Base-by-base conservation (phyloP, 2,888 invertebrate species). In the Dynastes tityus region DNA sequence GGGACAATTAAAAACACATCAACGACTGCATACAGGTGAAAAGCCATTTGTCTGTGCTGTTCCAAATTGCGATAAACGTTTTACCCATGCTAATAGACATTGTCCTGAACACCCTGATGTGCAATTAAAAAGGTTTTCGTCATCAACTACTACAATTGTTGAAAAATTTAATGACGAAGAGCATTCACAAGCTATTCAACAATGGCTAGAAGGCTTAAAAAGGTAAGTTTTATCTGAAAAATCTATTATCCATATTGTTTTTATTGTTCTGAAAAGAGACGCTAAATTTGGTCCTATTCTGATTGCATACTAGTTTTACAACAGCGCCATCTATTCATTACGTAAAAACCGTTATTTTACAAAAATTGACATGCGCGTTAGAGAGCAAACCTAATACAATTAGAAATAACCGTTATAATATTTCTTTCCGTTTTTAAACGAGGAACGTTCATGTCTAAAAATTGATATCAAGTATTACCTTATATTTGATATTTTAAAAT, bases 1-100 rank as follows among this genome's bases (percentile, higher is more conserved):
- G 79, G 95, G 95, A 0, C 95, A 95, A 84, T 86, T 95, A 53
- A 94, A 94, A 86, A 95, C 95, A 0, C 95, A 95, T 86, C 94
- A 94, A 84, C 89, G 95, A 81, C 88, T 95, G 1, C 95, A 95
- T 85, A 94, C 95, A 0, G 95, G 94, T 37, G 94, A 95, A 85
- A 94, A 94, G 84, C 95, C 95, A 2, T 95, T 95, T 86, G 88
- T 92, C 37, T 95, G 95, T 87, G 90, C 92, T 2, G 90, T 89
- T 80, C 87, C 89, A 71, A 92, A 91, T 71, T 95, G 95, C 87
- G 89, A 89, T 51, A 92, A 92, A 86, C 89, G 94, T 80, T 95
- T 95, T 85, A 94, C 94, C 1, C 95, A 95, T 88, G 94, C 95
- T 0, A 95, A 95, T 86, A 89, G 95, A 40, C 94, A 94, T 82